Conservation (phyloP, 2,888 invertebrate genomes). For the Microplitis deprimator region DNA sequence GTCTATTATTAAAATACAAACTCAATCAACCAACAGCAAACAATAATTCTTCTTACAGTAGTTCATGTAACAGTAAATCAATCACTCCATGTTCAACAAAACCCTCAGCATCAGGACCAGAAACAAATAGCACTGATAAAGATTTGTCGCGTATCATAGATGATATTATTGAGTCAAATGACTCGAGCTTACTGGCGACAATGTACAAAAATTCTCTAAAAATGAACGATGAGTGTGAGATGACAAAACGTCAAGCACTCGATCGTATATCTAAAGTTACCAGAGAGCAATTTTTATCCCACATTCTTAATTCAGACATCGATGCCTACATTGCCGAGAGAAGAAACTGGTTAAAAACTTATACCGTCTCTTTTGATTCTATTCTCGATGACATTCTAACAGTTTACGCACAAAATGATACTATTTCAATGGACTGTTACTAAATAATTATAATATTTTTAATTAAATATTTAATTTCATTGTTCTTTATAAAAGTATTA, state of each 20-base stretch:
- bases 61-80: slow-evolving; percentile 39
- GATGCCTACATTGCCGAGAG: slow-evolving; percentile 76
- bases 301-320: slow-evolving; percentile 76
- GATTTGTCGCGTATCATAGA: slow-evolving; percentile 76
- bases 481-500: not conserved
- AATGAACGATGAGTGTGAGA: slow-evolving; percentile 62
- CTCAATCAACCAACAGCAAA: slow-evolving; percentile 59
- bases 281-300: slow-evolving; percentile 76
- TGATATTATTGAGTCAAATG: slow-evolving; percentile 77
- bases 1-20: slow-evolving; percentile 72
- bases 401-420: slow-evolving; percentile 74
- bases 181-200: slow-evolving; percentile 76
- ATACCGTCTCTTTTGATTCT: slow-evolving; percentile 79
- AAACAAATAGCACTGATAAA: slow-evolving; percentile 53
- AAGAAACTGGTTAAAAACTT: slow-evolving; percentile 78
- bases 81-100: slow-evolving; percentile 38
- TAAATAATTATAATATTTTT: slow-evolving; percentile 61
- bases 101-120: slow-evolving; percentile 57
- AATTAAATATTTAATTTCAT: not conserved
- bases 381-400: slow-evolving; percentile 83
- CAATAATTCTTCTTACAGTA: slow-evolving; percentile 56
- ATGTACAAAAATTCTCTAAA: slow-evolving; percentile 76
- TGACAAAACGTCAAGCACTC: slow-evolving; percentile 62
- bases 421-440: slow-evolving; percentile 82
- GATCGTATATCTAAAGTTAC: slow-evolving; percentile 66